Percentiles rank a stretch among this genome's conserved stretches.
Evolutionary conservation across 2,113 vertebrate species (phyloP).

Genomic region (Toxostoma redivivum): DNA sequence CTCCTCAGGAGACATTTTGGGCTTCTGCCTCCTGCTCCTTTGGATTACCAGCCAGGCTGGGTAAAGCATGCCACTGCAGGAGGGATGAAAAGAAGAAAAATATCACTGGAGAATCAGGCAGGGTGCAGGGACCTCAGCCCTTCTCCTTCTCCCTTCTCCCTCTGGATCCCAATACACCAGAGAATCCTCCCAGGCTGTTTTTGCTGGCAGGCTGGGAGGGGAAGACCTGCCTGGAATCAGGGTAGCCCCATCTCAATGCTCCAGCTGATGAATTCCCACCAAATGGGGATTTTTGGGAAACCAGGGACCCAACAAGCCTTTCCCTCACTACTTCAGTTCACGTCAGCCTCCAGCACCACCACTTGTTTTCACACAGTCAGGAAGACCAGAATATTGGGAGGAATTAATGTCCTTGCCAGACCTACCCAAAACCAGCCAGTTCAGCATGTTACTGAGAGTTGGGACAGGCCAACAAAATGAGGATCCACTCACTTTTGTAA

Average conservation of each 20-base stretch:
- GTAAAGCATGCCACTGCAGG: background rate
- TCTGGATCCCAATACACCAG: background rate
- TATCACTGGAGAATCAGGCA: background rate
- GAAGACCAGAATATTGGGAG: background rate
- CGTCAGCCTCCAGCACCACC: background rate
- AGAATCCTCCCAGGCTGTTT: background rate
- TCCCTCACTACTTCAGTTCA: background rate
- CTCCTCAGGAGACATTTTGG: background rate
- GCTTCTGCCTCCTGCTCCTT: background rate
- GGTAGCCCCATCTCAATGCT: background rate
- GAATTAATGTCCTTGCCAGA: background rate
- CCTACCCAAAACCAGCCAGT: background rate
- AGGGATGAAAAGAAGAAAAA: background rate
- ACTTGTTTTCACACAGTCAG: background rate
- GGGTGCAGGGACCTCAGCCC: background rate
- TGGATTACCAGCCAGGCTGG: background rate
- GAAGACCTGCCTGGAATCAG: background rate
- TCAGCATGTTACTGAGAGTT: background rate
- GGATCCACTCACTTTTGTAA: background rate
- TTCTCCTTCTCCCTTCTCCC: background rate
- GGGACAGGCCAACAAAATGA: background rate
- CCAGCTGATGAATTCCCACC: background rate
- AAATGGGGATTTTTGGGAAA: background rate
- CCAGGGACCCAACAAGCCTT: background rate
- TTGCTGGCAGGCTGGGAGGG: background rate